A percentile compares a stretch with the other conserved stretches of the same genome.
Conservation (phyloP, 2,113 vertebrate genomes). For the Bungarus multicinctus region DNA sequence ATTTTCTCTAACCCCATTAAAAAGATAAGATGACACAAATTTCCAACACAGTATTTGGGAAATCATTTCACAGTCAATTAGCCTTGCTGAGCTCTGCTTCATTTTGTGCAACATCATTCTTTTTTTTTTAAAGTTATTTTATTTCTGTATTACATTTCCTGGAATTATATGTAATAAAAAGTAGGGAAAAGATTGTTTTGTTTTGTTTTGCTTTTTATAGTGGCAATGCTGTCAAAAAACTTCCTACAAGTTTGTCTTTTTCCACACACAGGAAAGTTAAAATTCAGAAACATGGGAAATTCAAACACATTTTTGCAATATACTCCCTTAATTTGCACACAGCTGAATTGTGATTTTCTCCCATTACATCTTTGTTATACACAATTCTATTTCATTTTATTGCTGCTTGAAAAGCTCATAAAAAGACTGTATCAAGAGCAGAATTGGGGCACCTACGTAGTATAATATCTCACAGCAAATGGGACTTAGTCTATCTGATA, state of each 20-base stretch:
- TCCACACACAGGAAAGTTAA: not conserved
- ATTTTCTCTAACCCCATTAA: constrained; percentile 3
- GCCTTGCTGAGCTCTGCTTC: not conserved
- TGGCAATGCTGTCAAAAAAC: not conserved
- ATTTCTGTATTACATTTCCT: not conserved
- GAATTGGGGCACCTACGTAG: not conserved
- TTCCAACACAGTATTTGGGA: not conserved
- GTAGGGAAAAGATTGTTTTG: not conserved
- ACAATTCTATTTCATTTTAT: not conserved
- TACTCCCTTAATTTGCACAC: not conserved
- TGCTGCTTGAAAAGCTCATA: not conserved
- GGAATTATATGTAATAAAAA: not conserved
- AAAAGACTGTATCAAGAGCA: not conserved
- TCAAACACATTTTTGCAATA: not conserved
- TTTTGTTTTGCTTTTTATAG: not conserved
- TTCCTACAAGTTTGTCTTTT: not conserved
- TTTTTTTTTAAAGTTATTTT: not conserved
- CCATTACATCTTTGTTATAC: not conserved
- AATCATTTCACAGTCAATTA: constrained; percentile 17
- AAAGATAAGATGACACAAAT: constrained; percentile 3
- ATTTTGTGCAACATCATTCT: not conserved
- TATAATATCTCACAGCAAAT: constrained; percentile 1
- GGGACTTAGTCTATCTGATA: not conserved
- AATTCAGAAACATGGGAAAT: not conserved
- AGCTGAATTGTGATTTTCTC: not conserved